These are phyloP conservation scores for Chloroceryle amazona DNA, from an alignment of 2,797 vertebrate genomes.

Conservation along the genomic window DNA sequence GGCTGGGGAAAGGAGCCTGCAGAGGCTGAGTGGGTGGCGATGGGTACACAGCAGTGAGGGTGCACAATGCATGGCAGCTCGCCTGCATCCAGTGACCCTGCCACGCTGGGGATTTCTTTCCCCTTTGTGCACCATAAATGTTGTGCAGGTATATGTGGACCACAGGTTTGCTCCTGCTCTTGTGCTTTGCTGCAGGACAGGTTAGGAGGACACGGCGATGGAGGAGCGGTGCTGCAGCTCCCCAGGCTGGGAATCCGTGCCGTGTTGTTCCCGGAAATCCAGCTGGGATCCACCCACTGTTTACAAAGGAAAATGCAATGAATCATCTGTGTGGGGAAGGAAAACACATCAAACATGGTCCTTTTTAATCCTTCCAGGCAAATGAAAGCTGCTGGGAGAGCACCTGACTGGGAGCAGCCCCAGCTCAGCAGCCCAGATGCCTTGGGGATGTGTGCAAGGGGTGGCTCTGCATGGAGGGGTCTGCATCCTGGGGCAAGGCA, in stretches of 20 bases:
- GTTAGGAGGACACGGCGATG: background rate
- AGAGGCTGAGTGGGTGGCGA: background rate
- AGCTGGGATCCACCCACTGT: conserved; percentile 42
- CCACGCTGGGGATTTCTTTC: rapidly evolving
- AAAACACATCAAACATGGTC: background rate
- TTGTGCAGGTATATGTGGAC: rapidly evolving
- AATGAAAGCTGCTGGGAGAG: background rate
- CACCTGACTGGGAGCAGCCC: background rate
- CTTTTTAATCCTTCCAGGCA: conserved; percentile 20
- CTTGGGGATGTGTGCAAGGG: rapidly evolving
- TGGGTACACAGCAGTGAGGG: rapidly evolving
- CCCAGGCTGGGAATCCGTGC: background rate
- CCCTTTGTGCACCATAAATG: rapidly evolving
- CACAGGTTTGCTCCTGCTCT: background rate
- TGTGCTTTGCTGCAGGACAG: background rate
- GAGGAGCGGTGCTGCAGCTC: rapidly evolving
- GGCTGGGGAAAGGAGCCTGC: background rate
- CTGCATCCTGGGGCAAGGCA: background rate
- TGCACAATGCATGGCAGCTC: background rate
- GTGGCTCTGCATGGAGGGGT: background rate
- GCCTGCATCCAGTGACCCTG: rapidly evolving
- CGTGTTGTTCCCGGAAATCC: background rate
- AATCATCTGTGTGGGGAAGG: conserved; percentile 46
- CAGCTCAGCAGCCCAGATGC: rapidly evolving
- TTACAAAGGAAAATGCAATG: conserved; percentile 29